Conservation (phyloP, 2,888 invertebrate genomes). For the Macrostomum cliftonense region DNA sequence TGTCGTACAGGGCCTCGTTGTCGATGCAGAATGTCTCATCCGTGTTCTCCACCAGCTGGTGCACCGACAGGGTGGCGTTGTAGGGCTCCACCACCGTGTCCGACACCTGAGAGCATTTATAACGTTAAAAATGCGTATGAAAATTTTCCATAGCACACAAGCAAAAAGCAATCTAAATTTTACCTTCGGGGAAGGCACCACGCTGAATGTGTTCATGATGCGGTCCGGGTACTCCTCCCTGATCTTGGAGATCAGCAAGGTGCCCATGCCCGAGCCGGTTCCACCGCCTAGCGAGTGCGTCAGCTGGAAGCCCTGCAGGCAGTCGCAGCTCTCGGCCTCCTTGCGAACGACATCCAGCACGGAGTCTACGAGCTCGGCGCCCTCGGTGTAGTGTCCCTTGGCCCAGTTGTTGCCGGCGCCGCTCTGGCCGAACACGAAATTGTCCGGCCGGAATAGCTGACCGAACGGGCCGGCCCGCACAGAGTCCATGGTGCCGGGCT, state of each 20-base stretch:
- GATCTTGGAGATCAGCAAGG: slow-evolving; percentile 21
- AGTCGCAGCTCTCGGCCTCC: slow-evolving; percentile 65
- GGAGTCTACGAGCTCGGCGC: slow-evolving; percentile 9
- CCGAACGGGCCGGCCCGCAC: slow-evolving; percentile 49
- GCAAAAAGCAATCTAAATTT: no score
- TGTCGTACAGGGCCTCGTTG: slow-evolving; percentile 10
- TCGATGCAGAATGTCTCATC: slow-evolving; percentile 9
- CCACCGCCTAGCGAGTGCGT: slow-evolving; percentile 59
- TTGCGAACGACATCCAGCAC: slow-evolving; percentile 41
- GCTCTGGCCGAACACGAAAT: slow-evolving; percentile 57
- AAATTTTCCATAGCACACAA: no score
- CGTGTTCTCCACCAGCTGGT: slow-evolving; percentile 10
- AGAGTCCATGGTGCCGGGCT: slow-evolving; percentile 82
- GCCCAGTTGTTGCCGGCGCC: neutral
- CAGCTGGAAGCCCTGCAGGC: slow-evolving; percentile 50
- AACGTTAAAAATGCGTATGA: no score
- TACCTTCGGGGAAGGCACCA: slow-evolving; percentile 60
- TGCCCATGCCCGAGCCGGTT: slow-evolving; percentile 40
- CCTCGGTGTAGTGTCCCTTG: slow-evolving; percentile 7
- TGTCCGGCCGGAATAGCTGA: slow-evolving; percentile 82
- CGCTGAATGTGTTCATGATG: slow-evolving; percentile 79
- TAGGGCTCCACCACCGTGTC: slow-evolving; percentile 11
- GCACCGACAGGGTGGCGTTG: slow-evolving; percentile 9
- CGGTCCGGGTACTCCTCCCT: slow-evolving; percentile 27
- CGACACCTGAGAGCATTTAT: neutral